Percentiles rank a stretch among this genome's conserved stretches.
phyloP scores from a whole-genome alignment of 2,797 vertebrate species.

The Prionace glauca region DNA sequence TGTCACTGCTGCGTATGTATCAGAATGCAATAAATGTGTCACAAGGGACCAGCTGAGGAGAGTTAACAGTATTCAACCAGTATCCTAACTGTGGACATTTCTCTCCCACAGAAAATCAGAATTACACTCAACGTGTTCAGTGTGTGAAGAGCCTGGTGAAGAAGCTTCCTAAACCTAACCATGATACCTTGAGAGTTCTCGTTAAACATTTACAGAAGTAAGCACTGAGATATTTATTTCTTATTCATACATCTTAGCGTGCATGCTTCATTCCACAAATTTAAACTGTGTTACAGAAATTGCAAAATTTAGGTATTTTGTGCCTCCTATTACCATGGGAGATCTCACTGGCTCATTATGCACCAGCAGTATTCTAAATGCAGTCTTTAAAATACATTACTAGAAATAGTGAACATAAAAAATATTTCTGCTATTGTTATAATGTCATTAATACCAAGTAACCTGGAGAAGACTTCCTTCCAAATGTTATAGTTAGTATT shows the following conservation, averaged over 20 bases:
- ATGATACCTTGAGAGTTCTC: conserved; percentile 80
- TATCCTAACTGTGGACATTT: conserved; percentile 20
- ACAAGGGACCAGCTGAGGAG: conserved; percentile 15
- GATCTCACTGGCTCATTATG: neutral
- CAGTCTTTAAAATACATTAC: neutral
- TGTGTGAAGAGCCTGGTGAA: conserved; percentile 68
- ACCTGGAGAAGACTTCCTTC: neutral
- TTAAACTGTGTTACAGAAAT: neutral
- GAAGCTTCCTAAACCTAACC: conserved; percentile 78
- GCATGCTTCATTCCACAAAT: neutral
- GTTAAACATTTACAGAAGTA: conserved; percentile 83
- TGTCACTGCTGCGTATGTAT: conserved; percentile 27
- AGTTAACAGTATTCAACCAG: conserved; percentile 13
- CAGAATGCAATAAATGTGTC: conserved; percentile 38
- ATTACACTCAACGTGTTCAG: conserved; percentile 61
- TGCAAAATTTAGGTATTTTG: neutral
- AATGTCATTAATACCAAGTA: neutral
- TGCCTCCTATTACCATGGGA: neutral
- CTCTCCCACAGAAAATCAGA: conserved; percentile 67
- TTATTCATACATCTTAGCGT: neutral
- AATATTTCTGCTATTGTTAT: neutral
- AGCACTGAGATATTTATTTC: conserved; percentile 47
- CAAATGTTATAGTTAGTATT: neutral
- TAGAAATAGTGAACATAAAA: neutral
- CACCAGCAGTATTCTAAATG: neutral